Base-by-base conservation (phyloP, 2,888 invertebrate species). In the Prionchulus punctatus region DNA sequence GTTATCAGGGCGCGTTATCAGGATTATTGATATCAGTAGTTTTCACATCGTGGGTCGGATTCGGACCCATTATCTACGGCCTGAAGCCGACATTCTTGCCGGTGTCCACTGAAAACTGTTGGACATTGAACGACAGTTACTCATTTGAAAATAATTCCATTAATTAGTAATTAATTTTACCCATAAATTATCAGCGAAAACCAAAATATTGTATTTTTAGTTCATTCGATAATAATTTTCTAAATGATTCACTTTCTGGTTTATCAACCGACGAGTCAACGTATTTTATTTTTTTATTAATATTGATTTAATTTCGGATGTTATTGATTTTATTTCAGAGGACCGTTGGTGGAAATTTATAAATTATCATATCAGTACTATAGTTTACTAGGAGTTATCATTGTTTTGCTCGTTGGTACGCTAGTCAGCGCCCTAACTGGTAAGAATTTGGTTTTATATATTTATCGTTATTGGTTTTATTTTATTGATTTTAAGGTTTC, bases 351-450 rank as follows among this genome's bases (percentile, higher is more conserved):
- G 18, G 47, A 45, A 23, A 12, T 45, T 23, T 45, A 21, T 7
- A 26, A 49, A 15, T 28, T 49, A 28, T 49, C 50, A 28, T 49
- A 49, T 28, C 50, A 49, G 21, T 49, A 49, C 28, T 49, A 49
- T 30, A 49, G 50, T 28, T 15, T 49, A 21, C 15, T 30, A 4
- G 50, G 15, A 7, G 50, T 49, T 26, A 15, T 49, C 3, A 3
- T 49, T 28, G 50, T 28, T 28, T 3, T 49, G 23, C 12, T 28
- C 3, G 30, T 28, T 28, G 50, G 50, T 12, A n/a, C 7, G 7
- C 28, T 28, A 12, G 50, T 28, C 30, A 49, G 50, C 50, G 36
- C 36, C 18, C 36, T 36, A 18, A 36, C 36, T 12, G 36, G 36
- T 36, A 36, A 12, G 36, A 36, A 7, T 12, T 36, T 36, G 12